Conservation (phyloP, 1,140 invertebrate genomes). For the Achroia grisella region DNA sequence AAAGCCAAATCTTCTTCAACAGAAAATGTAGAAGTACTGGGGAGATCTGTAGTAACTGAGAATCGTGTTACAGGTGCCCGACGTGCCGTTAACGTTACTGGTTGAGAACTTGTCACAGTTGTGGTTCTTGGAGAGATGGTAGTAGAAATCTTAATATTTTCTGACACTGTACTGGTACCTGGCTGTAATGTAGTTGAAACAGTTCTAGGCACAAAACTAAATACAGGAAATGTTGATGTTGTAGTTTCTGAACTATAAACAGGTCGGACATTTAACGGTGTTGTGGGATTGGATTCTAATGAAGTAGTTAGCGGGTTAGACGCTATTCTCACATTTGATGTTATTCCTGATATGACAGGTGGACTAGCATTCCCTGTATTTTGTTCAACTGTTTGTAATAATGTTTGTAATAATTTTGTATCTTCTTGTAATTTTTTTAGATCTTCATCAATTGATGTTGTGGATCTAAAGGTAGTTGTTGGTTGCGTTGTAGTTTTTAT, state of each 20-base stretch:
- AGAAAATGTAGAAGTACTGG: constrained; percentile 66
- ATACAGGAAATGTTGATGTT: constrained; percentile 21
- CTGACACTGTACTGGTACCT: constrained; percentile 27
- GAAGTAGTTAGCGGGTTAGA: constrained; percentile 52
- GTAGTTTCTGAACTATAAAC: constrained; percentile 38
- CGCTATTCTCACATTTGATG: constrained; percentile 58
- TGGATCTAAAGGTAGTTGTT: constrained; percentile 18
- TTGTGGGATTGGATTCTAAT: constrained; percentile 48
- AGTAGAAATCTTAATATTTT: constrained; percentile 51
- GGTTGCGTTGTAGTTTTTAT: constrained; percentile 15
- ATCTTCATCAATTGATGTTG: constrained; percentile 27
- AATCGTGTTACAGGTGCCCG: constrained; percentile 19
- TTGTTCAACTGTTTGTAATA: constrained; percentile 39
- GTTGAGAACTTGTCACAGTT: constrained; percentile 19
- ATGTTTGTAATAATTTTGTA: constrained; percentile 36
- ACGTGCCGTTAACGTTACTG: constrained; percentile 20
- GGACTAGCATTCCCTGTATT: constrained; percentile 29
- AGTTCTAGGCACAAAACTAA: constrained; percentile 36
- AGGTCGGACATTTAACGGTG: constrained; percentile 45
- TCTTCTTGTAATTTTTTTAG: constrained; percentile 41
- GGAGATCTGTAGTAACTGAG: constrained; percentile 50
- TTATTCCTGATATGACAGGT: constrained; percentile 52
- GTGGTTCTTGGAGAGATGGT: constrained; percentile 35
- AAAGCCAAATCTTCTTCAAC: constrained; percentile 71
- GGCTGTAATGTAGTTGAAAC: constrained; percentile 52